phyloP scores from a whole-genome alignment of 2,888 invertebrate species.

The Incurvaria masculella region DNA sequence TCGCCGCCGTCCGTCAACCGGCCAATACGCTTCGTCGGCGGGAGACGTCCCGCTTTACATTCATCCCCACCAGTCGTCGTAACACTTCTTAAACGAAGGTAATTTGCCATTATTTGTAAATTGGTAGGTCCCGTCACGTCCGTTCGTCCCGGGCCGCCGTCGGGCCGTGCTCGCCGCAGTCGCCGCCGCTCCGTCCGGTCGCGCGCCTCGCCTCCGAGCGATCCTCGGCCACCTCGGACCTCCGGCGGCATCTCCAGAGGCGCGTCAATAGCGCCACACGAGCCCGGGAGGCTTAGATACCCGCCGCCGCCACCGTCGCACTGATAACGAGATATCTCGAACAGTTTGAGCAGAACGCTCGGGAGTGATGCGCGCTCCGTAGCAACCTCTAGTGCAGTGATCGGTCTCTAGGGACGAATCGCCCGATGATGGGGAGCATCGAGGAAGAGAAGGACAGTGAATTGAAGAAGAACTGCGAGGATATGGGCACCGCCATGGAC shows the following conservation, averaged over 20 bases:
- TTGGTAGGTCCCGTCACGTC: slow-evolving; percentile 47
- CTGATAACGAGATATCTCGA: not conserved
- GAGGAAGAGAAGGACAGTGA: slow-evolving; percentile 13
- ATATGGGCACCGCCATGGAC: slow-evolving; percentile 42
- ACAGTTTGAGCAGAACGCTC: not conserved
- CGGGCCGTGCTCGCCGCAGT: slow-evolving; percentile 19
- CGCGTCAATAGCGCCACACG: not conserved
- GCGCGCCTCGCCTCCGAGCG: not conserved
- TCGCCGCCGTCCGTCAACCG: not conserved
- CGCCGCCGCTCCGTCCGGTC: not conserved
- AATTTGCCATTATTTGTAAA: slow-evolving; percentile 57
- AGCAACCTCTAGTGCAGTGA: not conserved
- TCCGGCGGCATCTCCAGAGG: not conserved
- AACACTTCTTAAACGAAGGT: slow-evolving; percentile 56
- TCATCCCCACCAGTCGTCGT: slow-evolving; percentile 52
- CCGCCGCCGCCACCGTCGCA: not conserved
- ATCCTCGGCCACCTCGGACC: not conserved
- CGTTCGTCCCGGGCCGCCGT: slow-evolving; percentile 41
- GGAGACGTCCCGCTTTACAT: slow-evolving; percentile 37
- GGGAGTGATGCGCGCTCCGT: not conserved
- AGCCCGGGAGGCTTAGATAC: not conserved
- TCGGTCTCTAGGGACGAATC: no score
- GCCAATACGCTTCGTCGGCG: not conserved
- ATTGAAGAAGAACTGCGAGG: slow-evolving; percentile 45
- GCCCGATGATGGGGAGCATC: not conserved